These are phyloP conservation scores for Orthosia gracilis DNA, from an alignment of 2,888 invertebrate species.

Conservation along the genomic window DNA sequence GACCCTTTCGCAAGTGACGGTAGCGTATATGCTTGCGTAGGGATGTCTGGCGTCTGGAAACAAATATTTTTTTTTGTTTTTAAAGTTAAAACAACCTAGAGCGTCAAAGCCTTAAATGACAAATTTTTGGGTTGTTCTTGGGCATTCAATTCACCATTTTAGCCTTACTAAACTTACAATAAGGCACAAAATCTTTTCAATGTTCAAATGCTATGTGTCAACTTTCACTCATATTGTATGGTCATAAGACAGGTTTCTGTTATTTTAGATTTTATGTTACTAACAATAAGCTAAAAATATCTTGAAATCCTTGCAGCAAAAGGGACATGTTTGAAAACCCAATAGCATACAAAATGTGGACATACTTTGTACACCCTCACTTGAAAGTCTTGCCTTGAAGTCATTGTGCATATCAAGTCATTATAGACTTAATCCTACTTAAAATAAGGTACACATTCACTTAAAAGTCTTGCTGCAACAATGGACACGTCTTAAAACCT, in stretches of 20 bases:
- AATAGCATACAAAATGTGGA: too few species aligned
- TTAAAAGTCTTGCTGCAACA: conserved; percentile 77
- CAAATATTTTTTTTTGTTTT: background rate
- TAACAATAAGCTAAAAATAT: too few species aligned
- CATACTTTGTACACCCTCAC: too few species aligned
- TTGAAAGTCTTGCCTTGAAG: too few species aligned
- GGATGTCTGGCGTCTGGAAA: conserved; percentile 73
- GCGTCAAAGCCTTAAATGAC: background rate
- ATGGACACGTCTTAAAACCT: conserved; percentile 68
- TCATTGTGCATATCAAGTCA: background rate
- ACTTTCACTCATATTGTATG: too few species aligned
- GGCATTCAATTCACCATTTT: background rate
- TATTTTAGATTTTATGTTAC: too few species aligned
- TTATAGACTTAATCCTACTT: background rate
- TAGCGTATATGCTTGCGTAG: conserved; percentile 77
- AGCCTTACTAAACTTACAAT: background rate
- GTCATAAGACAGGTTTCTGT: background rate
- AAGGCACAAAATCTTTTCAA: background rate
- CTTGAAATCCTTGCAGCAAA: too few species aligned
- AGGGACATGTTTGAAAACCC: too few species aligned
- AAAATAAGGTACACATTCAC: conserved; percentile 69
- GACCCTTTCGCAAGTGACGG: conserved; percentile 68
- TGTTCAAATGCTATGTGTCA: too few species aligned
- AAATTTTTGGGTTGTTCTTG: background rate
- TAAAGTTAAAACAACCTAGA: background rate